Evolutionary conservation across 2,797 vertebrate genomes (phyloP).

Genomic region (Helostoma temminkii): DNA sequence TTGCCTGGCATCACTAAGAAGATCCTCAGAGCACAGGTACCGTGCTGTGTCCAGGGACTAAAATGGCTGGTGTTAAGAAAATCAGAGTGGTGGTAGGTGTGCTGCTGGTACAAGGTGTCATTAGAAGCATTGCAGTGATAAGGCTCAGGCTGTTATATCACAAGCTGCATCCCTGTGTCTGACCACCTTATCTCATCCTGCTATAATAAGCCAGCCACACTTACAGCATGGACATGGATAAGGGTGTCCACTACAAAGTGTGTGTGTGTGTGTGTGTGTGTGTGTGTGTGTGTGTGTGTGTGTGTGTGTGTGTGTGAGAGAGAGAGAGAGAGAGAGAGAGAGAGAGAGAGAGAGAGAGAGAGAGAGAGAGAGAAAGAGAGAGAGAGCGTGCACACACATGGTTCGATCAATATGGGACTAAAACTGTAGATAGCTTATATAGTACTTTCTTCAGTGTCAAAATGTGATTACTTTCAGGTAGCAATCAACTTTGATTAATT

Average conservation of each 20-base stretch:
- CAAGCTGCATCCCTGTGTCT: conserved; percentile 38
- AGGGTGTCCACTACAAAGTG: conserved; percentile 24
- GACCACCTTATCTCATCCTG: conserved; percentile 60
- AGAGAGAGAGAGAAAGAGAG: too few species aligned
- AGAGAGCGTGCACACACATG: too few species aligned
- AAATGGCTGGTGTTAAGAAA: conserved; percentile 29
- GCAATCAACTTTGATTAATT: too few species aligned
- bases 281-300: conserved; percentile 14
- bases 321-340: too few species aligned
- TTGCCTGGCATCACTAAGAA: not conserved
- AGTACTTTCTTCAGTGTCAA: not conserved
- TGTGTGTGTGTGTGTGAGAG: conserved; percentile 2
- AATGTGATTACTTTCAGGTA: not conserved
- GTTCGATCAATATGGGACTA: too few species aligned
- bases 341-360: too few species aligned
- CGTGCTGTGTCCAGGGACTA: conserved; percentile 26
- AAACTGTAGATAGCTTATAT: too few species aligned
- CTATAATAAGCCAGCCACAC: conserved; percentile 62
- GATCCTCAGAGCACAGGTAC: conserved; percentile 2
- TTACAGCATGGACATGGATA: conserved; percentile 48
- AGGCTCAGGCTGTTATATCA: conserved; percentile 67
- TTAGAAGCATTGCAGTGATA: conserved; percentile 59
- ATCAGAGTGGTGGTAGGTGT: conserved; percentile 27
- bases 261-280: conserved; percentile 13
- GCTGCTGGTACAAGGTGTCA: conserved; percentile 39